Evolutionary conservation across 2,797 vertebrate species (phyloP).

Genomic region (Cyclopterus lumpus): DNA sequence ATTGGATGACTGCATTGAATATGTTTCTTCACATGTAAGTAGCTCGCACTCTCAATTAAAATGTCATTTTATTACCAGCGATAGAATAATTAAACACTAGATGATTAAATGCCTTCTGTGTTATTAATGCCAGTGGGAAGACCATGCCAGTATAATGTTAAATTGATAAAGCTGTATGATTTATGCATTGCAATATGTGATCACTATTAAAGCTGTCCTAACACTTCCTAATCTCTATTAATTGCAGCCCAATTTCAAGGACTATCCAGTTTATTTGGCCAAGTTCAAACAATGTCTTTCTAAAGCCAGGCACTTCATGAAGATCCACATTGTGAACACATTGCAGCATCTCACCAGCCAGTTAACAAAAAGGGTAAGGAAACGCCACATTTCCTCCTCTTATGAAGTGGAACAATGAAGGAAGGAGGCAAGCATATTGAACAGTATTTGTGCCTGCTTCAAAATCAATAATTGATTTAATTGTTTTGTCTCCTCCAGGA

Average conservation of each 20-base stretch:
- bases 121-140: neutral
- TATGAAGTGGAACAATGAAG: neutral
- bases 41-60: neutral
- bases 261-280: slow-evolving; percentile 93
- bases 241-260: slow-evolving; percentile 95
- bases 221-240: slow-evolving; percentile 51
- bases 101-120: neutral
- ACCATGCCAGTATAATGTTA: neutral
- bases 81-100: neutral
- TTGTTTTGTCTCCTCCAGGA: slow-evolving; percentile 80
- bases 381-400: neutral
- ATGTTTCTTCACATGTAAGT: slow-evolving; percentile 97
- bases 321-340: slow-evolving; percentile 92
- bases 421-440: neutral
- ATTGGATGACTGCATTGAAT: slow-evolving; percentile 96
- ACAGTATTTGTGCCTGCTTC: neutral
- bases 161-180: neutral
- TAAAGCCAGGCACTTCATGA: slow-evolving; percentile 98
- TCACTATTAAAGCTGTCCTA: neutral
- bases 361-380: slow-evolving; percentile 93
- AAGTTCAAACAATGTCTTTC: slow-evolving; percentile 98
- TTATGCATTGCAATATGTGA: neutral
- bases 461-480: neutral
- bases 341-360: slow-evolving; percentile 95
- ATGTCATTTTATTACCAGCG: neutral